Evolutionary conservation across 2,888 invertebrate genomes (phyloP).

Genomic region (Stratiomys singularior): DNA sequence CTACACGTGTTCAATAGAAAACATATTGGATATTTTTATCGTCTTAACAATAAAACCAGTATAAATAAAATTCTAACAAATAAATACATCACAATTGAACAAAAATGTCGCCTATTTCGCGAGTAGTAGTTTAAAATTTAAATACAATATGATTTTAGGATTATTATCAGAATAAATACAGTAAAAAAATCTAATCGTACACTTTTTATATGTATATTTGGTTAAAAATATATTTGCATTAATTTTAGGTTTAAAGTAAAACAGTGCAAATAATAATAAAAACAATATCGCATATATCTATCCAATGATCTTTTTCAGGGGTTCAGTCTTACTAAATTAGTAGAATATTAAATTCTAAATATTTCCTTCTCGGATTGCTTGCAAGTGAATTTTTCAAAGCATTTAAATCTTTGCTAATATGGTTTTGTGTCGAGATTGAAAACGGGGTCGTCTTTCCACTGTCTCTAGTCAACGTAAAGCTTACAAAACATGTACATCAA

Average conservation of each 20-base stretch:
- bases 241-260: not conserved
- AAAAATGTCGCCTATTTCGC: slow-evolving; percentile 14
- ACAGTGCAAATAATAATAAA: not conserved
- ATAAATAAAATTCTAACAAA: slow-evolving; percentile 22
- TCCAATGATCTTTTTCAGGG: slow-evolving; percentile 6
- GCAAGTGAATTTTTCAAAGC: too few species aligned
- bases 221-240: not conserved
- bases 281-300: not conserved
- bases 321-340: slow-evolving; percentile 31
- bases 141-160: slow-evolving; percentile 2
- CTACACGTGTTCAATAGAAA: not conserved
- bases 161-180: not conserved
- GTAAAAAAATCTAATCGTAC: not conserved
- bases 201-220: slow-evolving; percentile 1
- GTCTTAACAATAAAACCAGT: slow-evolving; percentile 7
- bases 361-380: too few species aligned
- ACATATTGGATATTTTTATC: not conserved
- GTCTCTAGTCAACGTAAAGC: too few species aligned
- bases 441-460: too few species aligned
- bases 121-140: not conserved
- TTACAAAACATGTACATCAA: too few species aligned
- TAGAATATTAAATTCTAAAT: not conserved
- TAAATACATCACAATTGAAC: slow-evolving; percentile 38
- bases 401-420: too few species aligned
- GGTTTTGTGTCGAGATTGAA: too few species aligned